These are phyloP conservation scores for Pipistrellus pipistrellus DNA, from an alignment of 2,797 vertebrate species.

Conservation along the genomic window DNA sequence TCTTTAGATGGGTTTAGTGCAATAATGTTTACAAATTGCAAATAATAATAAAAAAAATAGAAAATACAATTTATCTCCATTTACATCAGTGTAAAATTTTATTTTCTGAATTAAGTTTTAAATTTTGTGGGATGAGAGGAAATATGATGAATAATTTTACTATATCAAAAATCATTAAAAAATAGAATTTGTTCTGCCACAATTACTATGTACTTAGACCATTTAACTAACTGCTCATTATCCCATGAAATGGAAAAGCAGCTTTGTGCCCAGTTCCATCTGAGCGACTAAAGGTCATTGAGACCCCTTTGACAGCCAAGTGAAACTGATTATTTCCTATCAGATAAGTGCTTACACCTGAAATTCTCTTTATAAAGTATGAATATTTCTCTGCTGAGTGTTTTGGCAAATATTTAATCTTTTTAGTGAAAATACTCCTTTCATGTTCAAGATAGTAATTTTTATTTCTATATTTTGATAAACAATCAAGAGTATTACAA, in stretches of 20 bases:
- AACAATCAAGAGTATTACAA: not conserved
- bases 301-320: conserved; percentile 14
- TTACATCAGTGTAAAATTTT: conserved; percentile 36
- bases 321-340: conserved; percentile 44
- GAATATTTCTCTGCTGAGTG: not conserved
- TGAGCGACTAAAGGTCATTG: conserved; percentile 21
- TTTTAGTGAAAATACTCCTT: conserved; percentile 12
- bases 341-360: conserved; percentile 31
- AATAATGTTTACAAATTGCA: not conserved
- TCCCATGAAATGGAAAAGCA: conserved; percentile 54
- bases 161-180: conserved; percentile 64
- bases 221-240: conserved; percentile 72
- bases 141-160: conserved; percentile 51
- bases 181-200: conserved; percentile 58
- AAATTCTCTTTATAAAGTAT: conserved; percentile 3
- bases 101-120: conserved; percentile 34
- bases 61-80: not conserved
- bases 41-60: not conserved
- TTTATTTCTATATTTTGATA: conserved; percentile 28
- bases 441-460: not conserved
- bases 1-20: not conserved
- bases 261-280: not conserved
- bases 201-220: conserved; percentile 55
- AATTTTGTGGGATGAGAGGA: not conserved
- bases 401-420: not conserved